Evolutionary conservation across 1,140 invertebrate genomes (phyloP).

Genomic region (Neodiprion pinetum): DNA sequence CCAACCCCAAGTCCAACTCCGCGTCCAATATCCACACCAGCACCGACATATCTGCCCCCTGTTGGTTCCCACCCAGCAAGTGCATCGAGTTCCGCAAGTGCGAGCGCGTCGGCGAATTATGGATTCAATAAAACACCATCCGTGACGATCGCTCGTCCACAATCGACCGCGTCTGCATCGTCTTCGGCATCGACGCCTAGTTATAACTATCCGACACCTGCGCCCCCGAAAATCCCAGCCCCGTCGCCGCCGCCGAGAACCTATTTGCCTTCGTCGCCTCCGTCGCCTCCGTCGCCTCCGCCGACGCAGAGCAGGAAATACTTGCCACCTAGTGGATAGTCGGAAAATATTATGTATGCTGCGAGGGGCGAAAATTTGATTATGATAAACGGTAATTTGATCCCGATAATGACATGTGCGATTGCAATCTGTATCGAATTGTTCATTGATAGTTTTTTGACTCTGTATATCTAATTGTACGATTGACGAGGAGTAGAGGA

Average conservation of each 20-base stretch:
- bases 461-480: no score
- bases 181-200: conserved; percentile 6
- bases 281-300: not conserved
- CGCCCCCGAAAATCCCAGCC: not conserved
- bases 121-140: not conserved
- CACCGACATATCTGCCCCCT: conserved; percentile 13
- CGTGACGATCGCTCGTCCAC: not conserved
- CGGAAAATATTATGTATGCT: not conserved
- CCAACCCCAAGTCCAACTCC: not conserved
- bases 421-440: no score
- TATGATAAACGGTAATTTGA: not conserved
- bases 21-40: not conserved
- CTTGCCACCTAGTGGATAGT: not conserved
- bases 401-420: no score
- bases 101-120: conserved; percentile 9
- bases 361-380: not conserved
- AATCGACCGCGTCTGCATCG: conserved; percentile 12
- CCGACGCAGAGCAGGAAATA: conserved; percentile 15
- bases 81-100: conserved; percentile 8
- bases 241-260: not conserved
- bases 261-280: not conserved
- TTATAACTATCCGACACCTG: conserved; percentile 17
- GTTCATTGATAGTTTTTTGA: no score
- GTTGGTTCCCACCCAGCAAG: not conserved
- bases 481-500: no score